Evolutionary conservation across 2,888 invertebrate species (phyloP), one percentile per base, ranked within the genome.

Genomic region (Papilio gigon): DNA sequence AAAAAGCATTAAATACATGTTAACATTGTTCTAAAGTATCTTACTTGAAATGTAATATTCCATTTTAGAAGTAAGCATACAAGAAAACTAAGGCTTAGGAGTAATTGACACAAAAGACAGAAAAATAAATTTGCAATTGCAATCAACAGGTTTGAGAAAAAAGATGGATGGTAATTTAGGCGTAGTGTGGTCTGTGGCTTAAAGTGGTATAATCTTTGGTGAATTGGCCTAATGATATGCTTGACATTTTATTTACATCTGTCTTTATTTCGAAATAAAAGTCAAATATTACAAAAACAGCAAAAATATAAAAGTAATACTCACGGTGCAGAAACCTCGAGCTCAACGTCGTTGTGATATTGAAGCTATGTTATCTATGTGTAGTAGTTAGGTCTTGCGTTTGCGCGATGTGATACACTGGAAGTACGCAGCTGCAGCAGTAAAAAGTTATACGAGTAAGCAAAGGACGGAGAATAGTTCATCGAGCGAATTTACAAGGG

Each of bases 401-500:
- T 84, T 89, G 90, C 90, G 90, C 90, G 83, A 73, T 84, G 78
- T 77, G 78, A 75, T 72, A 71, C 70, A 71, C 70, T 70, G 71
- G 71, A 74, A 75, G 71, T 80, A 78, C 81, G 80, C 79, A 82
- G 77, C 78, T 80, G 79, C 75, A 74, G 71, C 74, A 71, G 71
- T 73, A 74, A 73, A 74, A 72, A 75, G 77, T 78, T 76, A 74
- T 75, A 77, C 78, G 84, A 79, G 90, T 78, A 78, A 82, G 86
- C 84, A 87, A 89, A 80, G 84, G 91, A 92, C 83, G 75, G 90
- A 81, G 76, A 82, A 89, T 86, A 80, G 77, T 71, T 75, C 83
- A 84, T 87, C 84, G 89, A 86, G 81, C 84, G 85, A 79, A 72
- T 80, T 78, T 80, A 79, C 74, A 80, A 77, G 75, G 78, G 82